Evolutionary conservation across 2,888 invertebrate species (phyloP).

Genomic region (Polietes domitor): DNA sequence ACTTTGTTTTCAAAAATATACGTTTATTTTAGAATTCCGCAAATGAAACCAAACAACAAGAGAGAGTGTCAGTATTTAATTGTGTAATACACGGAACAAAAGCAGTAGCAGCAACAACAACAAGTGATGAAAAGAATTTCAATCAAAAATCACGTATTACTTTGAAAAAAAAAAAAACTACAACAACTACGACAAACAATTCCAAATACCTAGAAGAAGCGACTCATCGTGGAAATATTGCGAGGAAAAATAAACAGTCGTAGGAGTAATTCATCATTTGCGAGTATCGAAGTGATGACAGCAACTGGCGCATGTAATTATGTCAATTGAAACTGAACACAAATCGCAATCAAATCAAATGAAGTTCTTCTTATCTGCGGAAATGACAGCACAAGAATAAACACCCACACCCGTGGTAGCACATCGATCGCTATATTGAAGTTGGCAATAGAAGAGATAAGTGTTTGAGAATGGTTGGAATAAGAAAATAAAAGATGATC

Average conservation of each 20-base stretch:
- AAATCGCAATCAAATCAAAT: neutral
- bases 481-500: too few species aligned
- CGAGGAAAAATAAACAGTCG: neutral
- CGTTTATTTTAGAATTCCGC: neutral
- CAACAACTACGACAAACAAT: neutral
- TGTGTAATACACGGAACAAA: neutral
- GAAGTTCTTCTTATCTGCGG: neutral
- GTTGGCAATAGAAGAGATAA: neutral
- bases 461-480: too few species aligned
- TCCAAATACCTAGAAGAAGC: neutral
- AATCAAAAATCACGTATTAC: slow-evolving; percentile 27
- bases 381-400: neutral
- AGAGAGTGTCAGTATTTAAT: neutral
- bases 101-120: neutral
- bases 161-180: neutral
- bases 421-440: neutral
- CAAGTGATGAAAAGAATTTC: slow-evolving; percentile 8
- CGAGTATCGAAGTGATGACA: neutral
- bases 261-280: neutral
- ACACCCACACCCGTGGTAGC: neutral
- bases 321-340: neutral
- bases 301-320: neutral
- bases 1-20: neutral
- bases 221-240: neutral
- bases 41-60: neutral